Conservation (phyloP, 2,888 invertebrate genomes). For the Labia minor region DNA sequence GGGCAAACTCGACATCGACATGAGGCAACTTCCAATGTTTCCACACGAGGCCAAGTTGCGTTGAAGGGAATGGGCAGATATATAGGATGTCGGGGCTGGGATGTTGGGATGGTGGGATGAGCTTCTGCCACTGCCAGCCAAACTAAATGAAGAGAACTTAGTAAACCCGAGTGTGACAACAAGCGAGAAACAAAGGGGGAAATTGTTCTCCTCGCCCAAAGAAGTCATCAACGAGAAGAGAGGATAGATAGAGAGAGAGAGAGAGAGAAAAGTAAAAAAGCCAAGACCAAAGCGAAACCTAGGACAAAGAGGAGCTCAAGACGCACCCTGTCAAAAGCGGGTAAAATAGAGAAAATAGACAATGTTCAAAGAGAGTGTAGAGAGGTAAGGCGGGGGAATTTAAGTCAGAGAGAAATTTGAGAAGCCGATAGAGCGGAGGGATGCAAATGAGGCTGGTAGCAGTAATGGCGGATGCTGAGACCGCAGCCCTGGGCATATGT, state of each 20-base stretch:
- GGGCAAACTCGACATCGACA: neutral
- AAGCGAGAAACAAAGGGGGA: slow-evolving; percentile 1
- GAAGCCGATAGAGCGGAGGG: neutral
- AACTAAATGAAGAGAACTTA: slow-evolving; percentile 2
- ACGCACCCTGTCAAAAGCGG: neutral
- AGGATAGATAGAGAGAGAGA: neutral
- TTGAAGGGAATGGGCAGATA: neutral
- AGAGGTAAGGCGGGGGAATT: neutral
- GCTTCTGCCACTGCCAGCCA: slow-evolving; percentile 13
- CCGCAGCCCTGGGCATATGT: slow-evolving; percentile 13
- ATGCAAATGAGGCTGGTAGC: slow-evolving; percentile 4
- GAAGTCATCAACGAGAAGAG: neutral
- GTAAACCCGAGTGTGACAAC: slow-evolving; percentile 13
- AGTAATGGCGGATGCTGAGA: neutral
- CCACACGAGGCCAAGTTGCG: neutral
- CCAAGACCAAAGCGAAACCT: neutral
- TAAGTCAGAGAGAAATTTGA: neutral
- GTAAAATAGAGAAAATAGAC: slow-evolving; percentile 7
- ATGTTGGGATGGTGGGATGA: neutral
- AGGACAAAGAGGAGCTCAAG: slow-evolving; percentile 4
- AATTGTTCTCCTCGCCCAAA: neutral
- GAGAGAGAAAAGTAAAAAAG: neutral
- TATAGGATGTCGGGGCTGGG: neutral
- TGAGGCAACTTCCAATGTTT: neutral
- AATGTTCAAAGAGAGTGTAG: neutral